Evolutionary conservation across 2,797 vertebrate genomes (phyloP).

Genomic region (Oreochromis mossambicus): DNA sequence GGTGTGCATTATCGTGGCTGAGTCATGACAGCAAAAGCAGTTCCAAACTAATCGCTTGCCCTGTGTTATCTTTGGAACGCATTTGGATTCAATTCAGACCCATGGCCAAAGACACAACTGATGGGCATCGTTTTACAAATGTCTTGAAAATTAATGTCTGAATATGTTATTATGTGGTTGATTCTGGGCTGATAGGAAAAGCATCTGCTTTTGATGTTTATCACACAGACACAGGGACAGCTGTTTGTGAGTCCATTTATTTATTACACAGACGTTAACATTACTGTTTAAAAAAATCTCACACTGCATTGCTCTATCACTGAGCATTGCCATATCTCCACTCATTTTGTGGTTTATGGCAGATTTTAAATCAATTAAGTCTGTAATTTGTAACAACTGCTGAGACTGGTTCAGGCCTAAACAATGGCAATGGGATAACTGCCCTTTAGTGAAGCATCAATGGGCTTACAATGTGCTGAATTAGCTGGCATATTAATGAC

Average conservation of each 20-base stretch:
- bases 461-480: constrained; percentile 99
- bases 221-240: constrained; percentile 40
- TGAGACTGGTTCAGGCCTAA: constrained; percentile 88
- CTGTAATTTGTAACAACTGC: constrained; percentile 99
- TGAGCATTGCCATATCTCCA: constrained; percentile 53
- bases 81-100: constrained; percentile 34
- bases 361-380: constrained; percentile 92
- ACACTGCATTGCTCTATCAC: constrained; percentile 40
- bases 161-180: constrained; percentile 12
- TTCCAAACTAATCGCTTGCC: constrained; percentile 40
- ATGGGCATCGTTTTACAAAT: constrained; percentile 33
- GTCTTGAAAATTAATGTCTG: constrained; percentile 26
- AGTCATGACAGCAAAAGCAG: constrained; percentile 49
- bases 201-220: constrained; percentile 48
- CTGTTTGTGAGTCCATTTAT: constrained; percentile 55
- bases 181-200: constrained; percentile 4
- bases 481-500: constrained; percentile 99
- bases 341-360: constrained; percentile 78
- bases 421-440: constrained; percentile 98
- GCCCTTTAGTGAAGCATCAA: constrained; percentile 98
- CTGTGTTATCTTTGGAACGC: constrained; percentile 48
- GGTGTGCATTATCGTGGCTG: constrained; percentile 43
- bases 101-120: constrained; percentile 1
- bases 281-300: constrained; percentile 31
- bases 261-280: constrained; percentile 55